These are phyloP conservation scores for Gymnobelideus leadbeateri DNA, from an alignment of 2,113 vertebrate species.

Conservation along the genomic window DNA sequence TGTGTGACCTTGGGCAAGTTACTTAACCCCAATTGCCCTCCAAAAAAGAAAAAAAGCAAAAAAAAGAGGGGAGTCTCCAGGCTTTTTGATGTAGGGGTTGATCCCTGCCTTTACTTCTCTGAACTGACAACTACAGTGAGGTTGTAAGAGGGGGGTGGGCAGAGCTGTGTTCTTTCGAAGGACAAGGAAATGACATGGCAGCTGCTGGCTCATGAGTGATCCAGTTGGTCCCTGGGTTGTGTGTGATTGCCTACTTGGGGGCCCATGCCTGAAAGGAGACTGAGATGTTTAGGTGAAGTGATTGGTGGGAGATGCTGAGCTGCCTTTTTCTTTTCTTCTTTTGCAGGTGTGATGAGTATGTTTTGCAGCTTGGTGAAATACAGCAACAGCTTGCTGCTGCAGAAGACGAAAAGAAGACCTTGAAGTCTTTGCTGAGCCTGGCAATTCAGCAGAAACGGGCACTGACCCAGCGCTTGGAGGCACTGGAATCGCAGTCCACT, in stretches of 20 bases:
- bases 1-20: too few relatives aligned
- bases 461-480: slow-evolving; percentile 63
- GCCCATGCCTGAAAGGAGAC: not conserved
- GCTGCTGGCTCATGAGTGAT: not conserved
- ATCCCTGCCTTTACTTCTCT: not conserved
- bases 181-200: not conserved
- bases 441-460: slow-evolving; percentile 79
- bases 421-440: slow-evolving; percentile 74
- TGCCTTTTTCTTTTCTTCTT: not conserved
- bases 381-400: slow-evolving; percentile 73
- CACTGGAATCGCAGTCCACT: slow-evolving; percentile 10
- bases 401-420: slow-evolving; percentile 77
- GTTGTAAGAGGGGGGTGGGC: not conserved
- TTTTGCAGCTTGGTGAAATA: slow-evolving; percentile 76
- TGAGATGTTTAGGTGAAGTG: not conserved
- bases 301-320: not conserved
- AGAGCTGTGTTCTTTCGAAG: not conserved
- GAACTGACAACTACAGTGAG: not conserved
- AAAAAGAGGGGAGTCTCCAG: not conserved
- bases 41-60: too few relatives aligned
- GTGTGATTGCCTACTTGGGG: not conserved
- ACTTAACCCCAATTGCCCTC: too few relatives aligned
- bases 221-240: not conserved
- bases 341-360: slow-evolving; percentile 75
- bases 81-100: not conserved